Conservation (phyloP, 2,888 invertebrate species). For the Neoaliturus tenellus region DNA sequence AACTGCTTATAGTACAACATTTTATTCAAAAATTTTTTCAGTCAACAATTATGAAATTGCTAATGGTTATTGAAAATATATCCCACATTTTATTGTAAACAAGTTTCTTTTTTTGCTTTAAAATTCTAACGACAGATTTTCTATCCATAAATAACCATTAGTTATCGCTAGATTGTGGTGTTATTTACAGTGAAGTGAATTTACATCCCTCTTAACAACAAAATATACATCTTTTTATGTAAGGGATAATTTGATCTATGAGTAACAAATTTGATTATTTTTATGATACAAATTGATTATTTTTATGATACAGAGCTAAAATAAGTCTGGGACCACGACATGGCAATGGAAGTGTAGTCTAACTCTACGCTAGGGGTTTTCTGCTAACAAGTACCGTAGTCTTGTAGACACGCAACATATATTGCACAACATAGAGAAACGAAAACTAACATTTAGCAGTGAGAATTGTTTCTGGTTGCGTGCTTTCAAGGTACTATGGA, state of each 20-base stretch:
- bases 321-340: neutral
- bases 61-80: no score
- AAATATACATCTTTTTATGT: neutral
- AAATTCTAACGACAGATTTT: neutral
- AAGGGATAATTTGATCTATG: neutral
- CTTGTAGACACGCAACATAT: slow-evolving; percentile 13
- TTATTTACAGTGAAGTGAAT: slow-evolving; percentile 9
- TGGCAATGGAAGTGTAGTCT: neutral
- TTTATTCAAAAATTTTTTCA: no score
- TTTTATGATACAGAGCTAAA: neutral
- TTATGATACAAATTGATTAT: neutral
- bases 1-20: no score
- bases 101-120: neutral
- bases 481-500: neutral
- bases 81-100: no score
- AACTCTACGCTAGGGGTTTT: neutral
- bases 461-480: neutral
- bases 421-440: slow-evolving; percentile 19
- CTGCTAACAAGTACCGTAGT: neutral
- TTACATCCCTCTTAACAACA: neutral
- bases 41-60: no score
- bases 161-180: neutral
- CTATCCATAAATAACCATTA: neutral
- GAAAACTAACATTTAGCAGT: neutral
- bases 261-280: neutral